Percentiles rank a stretch among this genome's conserved stretches.
phyloP scores from a whole-genome alignment of 2,797 vertebrate species.

The Coracias cyanogaster region DNA sequence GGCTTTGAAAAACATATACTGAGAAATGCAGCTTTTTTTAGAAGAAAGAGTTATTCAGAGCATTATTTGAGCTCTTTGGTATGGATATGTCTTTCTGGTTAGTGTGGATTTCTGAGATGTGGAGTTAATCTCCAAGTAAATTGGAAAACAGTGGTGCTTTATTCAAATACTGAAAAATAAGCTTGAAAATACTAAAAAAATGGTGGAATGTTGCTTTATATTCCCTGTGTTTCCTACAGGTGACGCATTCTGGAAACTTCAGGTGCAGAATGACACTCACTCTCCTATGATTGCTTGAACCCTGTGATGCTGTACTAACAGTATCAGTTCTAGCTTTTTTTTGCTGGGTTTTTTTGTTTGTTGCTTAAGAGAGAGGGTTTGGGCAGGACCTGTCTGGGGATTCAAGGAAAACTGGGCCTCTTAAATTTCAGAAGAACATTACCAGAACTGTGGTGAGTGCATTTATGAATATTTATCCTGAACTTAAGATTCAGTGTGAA shows the following conservation, averaged over 20 bases:
- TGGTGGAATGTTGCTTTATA: not conserved
- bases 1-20: not conserved
- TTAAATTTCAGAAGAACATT: not conserved
- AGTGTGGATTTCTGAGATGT: not conserved
- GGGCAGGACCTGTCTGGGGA: not conserved
- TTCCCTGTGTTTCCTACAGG: not conserved
- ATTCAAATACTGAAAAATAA: not conserved
- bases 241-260: not conserved
- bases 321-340: not conserved
- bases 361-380: not conserved
- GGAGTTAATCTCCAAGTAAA: not conserved
- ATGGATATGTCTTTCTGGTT: not conserved
- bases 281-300: not conserved
- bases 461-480: not conserved
- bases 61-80: not conserved
- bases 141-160: not conserved
- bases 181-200: not conserved
- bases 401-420: not conserved
- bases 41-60: not conserved
- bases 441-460: not conserved
- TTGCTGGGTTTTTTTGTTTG: not conserved
- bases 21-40: not conserved
- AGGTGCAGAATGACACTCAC: not conserved
- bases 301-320: not conserved
- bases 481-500: not conserved